Evolutionary conservation across 2,888 invertebrate genomes (phyloP).

Genomic region (Lamproptera curius): DNA sequence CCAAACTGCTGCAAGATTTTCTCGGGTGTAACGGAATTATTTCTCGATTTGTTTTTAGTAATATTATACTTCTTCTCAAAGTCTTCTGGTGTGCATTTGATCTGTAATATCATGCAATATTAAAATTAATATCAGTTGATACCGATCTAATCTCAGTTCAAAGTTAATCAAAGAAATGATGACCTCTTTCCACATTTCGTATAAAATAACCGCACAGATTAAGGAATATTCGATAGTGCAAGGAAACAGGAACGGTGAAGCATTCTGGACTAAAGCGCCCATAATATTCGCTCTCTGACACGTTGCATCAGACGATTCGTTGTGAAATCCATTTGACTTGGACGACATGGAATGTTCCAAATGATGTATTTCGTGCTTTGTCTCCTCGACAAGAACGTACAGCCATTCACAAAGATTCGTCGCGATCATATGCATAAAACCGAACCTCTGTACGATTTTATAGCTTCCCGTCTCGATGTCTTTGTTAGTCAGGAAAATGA

Average conservation of each 20-base stretch:
- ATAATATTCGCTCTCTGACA: constrained; percentile 83
- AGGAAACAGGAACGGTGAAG: constrained; percentile 90
- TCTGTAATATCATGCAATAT: constrained; percentile 46
- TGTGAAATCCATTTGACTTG: constrained; percentile 30
- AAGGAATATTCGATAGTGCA: constrained; percentile 94
- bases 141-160: too few relatives aligned
- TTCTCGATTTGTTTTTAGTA: constrained; percentile 61
- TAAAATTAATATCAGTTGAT: neutral
- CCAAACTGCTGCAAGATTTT: constrained; percentile 74
- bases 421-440: constrained; percentile 96
- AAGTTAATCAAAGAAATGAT: too few relatives aligned
- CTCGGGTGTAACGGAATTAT: constrained; percentile 71
- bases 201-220: constrained; percentile 92
- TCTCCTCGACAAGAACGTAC: constrained; percentile 91
- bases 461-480: constrained; percentile 79
- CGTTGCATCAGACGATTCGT: constrained; percentile 38
- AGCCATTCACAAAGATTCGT: constrained; percentile 96
- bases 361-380: constrained; percentile 90
- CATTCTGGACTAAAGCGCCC: constrained; percentile 83
- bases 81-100: constrained; percentile 69
- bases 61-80: constrained; percentile 62
- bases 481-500: constrained; percentile 94
- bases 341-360: constrained; percentile 70
- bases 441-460: constrained; percentile 88
- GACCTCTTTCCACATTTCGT: constrained; percentile 95